Evolutionary conservation across 2,797 vertebrate species (phyloP), one percentile per base, ranked within the genome.

Genomic region (Tapirus indicus): DNA sequence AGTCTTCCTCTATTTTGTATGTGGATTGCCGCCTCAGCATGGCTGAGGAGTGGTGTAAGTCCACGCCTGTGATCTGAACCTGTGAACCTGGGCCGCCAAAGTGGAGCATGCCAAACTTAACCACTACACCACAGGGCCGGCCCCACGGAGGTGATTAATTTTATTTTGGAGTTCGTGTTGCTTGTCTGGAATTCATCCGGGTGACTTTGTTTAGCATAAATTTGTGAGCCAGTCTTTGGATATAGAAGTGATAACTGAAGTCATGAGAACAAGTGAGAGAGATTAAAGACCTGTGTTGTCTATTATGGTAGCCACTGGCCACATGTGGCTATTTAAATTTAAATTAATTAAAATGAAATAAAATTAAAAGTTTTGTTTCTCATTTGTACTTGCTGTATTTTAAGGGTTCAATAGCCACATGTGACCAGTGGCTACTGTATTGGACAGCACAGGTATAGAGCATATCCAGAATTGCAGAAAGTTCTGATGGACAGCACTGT

Each of bases 111-210:
- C 38, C 38, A 38, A 38, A 38, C 38, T 2, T 38, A 38, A 38
- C 38, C 38, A 38, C 38, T 38, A 38, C 38, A 38, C 38, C 38
- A 38, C 38, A 38, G 38, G 38, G 38, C 4, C 38, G 38, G 38
- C 38, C 38, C 38, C 38, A 38, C 2, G 35, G 71, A 79, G 74
- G 47, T 60, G 69, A 66, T 47, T 74, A 49, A n/a, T 86, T 95
- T 54, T 54, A 89, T 96, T 89, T 97, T 79, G 56, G 71, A 79
- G 25, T 95, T 94, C 77, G 93, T 82, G 16, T 25, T 84, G n/a
- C 54, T 90, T 78, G 5, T 47, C 11, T 82, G 35, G 32, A 80
- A 79, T 64, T 96, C 21, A 87, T 71, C n/a, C 23, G 47, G 35
- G 10, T 21, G 13, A 82, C 41, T 83, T 93, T 72, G n/a, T 68